A percentile compares a stretch with the other conserved stretches of the same genome.
Conservation (phyloP, 2,888 invertebrate species). For the Phyllotreta striolata region DNA sequence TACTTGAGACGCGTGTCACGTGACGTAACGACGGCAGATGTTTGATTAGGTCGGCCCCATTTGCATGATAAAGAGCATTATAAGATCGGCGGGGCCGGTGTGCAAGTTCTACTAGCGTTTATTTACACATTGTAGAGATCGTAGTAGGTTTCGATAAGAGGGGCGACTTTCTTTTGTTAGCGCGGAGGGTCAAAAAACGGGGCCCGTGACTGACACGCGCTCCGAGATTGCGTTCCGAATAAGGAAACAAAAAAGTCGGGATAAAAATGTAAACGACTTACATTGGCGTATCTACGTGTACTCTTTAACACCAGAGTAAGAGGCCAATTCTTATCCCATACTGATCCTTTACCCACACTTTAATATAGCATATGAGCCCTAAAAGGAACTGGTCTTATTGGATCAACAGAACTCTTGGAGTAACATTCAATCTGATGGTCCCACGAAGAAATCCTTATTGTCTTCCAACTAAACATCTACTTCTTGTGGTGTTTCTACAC, state of each 20-base stretch:
- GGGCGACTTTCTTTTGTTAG: slow-evolving; percentile 59
- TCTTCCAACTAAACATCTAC: too few relatives aligned
- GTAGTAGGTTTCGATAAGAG: slow-evolving; percentile 50
- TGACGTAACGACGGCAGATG: slow-evolving; percentile 56
- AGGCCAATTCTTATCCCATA: too few relatives aligned
- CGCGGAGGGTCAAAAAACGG: slow-evolving; percentile 59
- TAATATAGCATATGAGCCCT: too few relatives aligned
- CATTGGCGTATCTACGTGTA: slow-evolving; percentile 49
- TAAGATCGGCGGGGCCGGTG: slow-evolving; percentile 59
- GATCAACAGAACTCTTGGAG: too few relatives aligned
- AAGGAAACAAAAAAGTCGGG: slow-evolving; percentile 49
- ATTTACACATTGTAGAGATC: slow-evolving; percentile 46
- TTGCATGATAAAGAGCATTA: slow-evolving; percentile 61
- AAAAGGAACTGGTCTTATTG: too few relatives aligned
- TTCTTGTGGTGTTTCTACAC: too few relatives aligned
- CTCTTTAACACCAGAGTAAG: too few relatives aligned
- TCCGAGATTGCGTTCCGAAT: slow-evolving; percentile 58
- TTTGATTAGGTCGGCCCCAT: slow-evolving; percentile 50
- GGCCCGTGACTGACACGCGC: slow-evolving; percentile 61
- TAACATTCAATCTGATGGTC: too few relatives aligned
- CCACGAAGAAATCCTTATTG: too few relatives aligned
- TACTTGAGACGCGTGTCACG: slow-evolving; percentile 53
- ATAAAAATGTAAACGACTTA: slow-evolving; percentile 55
- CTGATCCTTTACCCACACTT: too few relatives aligned
- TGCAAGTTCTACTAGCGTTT: slow-evolving; percentile 47